Conservation (phyloP, 2,888 invertebrate species). For the Agonum fuliginosum region DNA sequence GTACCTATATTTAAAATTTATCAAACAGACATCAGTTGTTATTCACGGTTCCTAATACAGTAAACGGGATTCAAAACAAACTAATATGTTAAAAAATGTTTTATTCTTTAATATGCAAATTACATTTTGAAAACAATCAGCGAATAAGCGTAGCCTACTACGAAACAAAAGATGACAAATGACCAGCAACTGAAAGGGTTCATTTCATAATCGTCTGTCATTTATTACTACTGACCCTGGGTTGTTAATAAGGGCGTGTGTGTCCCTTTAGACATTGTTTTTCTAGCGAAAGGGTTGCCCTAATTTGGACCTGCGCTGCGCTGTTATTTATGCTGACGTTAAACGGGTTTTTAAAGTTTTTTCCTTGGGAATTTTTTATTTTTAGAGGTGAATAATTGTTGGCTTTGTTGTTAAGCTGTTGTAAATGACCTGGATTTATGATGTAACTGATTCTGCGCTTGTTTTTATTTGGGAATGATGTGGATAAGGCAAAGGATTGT, state of each 20-base stretch:
- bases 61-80: constrained; percentile 5
- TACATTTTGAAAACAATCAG: constrained; percentile 5
- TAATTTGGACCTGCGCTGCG: constrained; percentile 46
- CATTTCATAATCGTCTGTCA: constrained; percentile 57
- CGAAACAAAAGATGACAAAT: constrained; percentile 72
- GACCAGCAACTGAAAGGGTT: constrained; percentile 66
- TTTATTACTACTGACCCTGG: constrained; percentile 56
- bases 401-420: constrained; percentile 56
- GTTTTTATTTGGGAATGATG: constrained; percentile 42
- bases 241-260: constrained; percentile 55
- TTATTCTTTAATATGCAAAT: constrained; percentile 28
- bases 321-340: constrained; percentile 45
- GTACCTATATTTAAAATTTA: no score
- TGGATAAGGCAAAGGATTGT: not conserved
- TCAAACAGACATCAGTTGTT: no score
- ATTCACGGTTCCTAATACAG: no score
- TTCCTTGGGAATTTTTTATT: constrained; percentile 28
- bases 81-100: constrained; percentile 17
- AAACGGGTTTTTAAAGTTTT: constrained; percentile 52
- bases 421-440: constrained; percentile 58
- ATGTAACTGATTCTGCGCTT: constrained; percentile 34
- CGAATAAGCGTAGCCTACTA: constrained; percentile 62
- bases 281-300: constrained; percentile 52
- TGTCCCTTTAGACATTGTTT: constrained; percentile 48
- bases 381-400: constrained; percentile 49